Evolutionary conservation across 1,140 invertebrate species (phyloP).

Genomic region (Drosophila bocqueti): DNA sequence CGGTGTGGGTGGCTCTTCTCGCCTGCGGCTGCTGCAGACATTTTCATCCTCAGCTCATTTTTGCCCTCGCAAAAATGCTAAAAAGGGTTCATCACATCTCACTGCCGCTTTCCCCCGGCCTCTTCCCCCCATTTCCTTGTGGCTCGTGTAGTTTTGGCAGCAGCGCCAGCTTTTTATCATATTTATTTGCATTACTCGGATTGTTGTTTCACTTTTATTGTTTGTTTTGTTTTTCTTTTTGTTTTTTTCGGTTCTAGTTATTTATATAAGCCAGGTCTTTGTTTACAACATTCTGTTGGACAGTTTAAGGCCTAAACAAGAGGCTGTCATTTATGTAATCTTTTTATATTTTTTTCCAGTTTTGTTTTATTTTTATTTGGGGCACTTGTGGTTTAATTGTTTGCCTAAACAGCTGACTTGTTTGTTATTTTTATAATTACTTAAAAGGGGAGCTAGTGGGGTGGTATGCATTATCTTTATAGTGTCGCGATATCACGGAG

Average conservation of each 20-base stretch:
- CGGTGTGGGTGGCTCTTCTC: constrained; percentile 10
- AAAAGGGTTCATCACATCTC: constrained; percentile 42
- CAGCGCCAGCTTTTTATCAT: constrained; percentile 65
- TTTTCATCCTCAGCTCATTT: constrained; percentile 57
- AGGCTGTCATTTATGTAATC: constrained; percentile 51
- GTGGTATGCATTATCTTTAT: constrained; percentile 27
- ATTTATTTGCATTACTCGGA: constrained; percentile 55
- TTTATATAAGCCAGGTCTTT: constrained; percentile 59
- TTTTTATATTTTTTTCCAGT: constrained; percentile 10
- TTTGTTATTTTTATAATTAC: constrained; percentile 4
- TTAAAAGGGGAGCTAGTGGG: background rate
- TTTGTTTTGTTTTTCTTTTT: background rate
- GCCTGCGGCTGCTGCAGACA: constrained; percentile 53
- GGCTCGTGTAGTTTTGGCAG: constrained; percentile 48
- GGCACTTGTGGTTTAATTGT: constrained; percentile 22
- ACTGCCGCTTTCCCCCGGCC: background rate
- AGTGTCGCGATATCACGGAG: constrained; percentile 16
- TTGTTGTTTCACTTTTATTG: constrained; percentile 30
- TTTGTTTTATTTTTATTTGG: constrained; percentile 31
- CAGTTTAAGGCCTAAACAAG: constrained; percentile 44
- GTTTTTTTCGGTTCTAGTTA: constrained; percentile 36
- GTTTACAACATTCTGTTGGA: constrained; percentile 42
- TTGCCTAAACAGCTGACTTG: constrained; percentile 26
- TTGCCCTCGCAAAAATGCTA: constrained; percentile 47
- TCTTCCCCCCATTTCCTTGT: background rate